Conservation (phyloP, 2,888 invertebrate genomes). For the Limnephilus marmoratus region DNA sequence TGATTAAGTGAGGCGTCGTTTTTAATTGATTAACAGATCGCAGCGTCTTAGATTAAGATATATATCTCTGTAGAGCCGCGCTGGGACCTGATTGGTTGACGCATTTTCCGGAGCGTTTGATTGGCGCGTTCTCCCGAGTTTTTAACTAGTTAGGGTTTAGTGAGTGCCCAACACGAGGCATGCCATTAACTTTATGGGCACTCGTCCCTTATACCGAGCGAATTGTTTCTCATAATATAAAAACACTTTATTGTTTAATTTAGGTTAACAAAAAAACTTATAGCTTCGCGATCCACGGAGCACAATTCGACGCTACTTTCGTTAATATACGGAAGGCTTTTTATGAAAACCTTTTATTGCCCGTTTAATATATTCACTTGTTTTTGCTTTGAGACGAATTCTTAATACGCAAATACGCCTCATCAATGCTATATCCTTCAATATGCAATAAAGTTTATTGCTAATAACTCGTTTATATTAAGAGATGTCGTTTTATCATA, state of each 20-base stretch:
- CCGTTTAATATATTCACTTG: not conserved
- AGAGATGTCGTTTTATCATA: not conserved
- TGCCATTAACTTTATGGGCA: conserved; percentile 35
- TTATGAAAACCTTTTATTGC: not conserved
- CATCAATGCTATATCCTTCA: not conserved
- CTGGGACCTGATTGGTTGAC: conserved; percentile 21
- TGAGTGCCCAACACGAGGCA: conserved; percentile 7
- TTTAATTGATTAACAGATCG: not conserved
- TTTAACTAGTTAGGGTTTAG: conserved; percentile 41
- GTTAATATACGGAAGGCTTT: not conserved
- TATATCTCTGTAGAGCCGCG: not conserved
- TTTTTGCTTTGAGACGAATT: not conserved
- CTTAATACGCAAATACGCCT: not conserved
- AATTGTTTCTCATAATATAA: conserved; percentile 42
- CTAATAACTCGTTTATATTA: not conserved
- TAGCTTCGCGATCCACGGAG: not conserved
- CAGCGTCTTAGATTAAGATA: not conserved
- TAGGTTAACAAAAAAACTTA: not conserved
- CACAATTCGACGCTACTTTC: not conserved
- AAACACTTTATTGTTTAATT: conserved; percentile 7
- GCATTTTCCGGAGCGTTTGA: conserved; percentile 48
- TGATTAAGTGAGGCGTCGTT: not conserved
- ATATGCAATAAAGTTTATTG: not conserved
- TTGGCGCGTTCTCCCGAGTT: conserved; percentile 34
- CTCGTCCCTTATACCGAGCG: conserved; percentile 2